Percentiles rank a stretch among this genome's conserved stretches.
phyloP scores from a whole-genome alignment of 2,797 vertebrate genomes.

The Pipistrellus pygmaeus region DNA sequence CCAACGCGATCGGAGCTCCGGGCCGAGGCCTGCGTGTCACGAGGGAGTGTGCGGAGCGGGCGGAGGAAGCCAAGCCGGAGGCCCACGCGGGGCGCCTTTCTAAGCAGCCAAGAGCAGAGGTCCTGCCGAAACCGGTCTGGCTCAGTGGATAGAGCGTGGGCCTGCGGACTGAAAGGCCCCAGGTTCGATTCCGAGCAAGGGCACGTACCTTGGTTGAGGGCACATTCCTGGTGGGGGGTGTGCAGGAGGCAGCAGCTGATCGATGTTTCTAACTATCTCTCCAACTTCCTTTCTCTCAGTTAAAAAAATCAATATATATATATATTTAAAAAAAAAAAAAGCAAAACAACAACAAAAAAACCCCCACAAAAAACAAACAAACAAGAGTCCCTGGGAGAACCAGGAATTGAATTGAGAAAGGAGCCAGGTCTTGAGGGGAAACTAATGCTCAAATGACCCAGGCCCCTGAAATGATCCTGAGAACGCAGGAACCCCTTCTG shows the following conservation, averaged over 20 bases:
- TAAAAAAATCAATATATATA: no score
- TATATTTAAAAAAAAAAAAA: no score
- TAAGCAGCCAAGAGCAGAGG: constrained; percentile 13
- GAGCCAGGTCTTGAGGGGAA: background rate
- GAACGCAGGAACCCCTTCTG: background rate
- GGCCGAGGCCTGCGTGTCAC: background rate
- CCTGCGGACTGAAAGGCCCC: no score
- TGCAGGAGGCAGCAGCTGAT: no score
- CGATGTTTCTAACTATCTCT: no score
- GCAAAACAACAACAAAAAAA: no score
- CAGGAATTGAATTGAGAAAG: background rate
- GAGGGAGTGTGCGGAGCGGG: background rate
- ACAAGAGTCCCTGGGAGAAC: background rate
- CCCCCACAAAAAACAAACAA: no score
- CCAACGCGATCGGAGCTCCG: background rate
- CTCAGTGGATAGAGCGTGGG: no score
- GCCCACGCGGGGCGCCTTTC: background rate
- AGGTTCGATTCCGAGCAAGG: no score
- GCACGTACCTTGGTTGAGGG: no score
- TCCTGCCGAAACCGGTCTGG: background rate
- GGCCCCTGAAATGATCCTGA: background rate
- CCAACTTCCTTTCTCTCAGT: no score
- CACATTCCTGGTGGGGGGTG: no score
- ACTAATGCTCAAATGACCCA: background rate
- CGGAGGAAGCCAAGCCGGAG: constrained; percentile 1